Evolutionary conservation across 2,797 vertebrate genomes (phyloP), one percentile per base, ranked within the genome.

Genomic region (Rachycentron canadum): DNA sequence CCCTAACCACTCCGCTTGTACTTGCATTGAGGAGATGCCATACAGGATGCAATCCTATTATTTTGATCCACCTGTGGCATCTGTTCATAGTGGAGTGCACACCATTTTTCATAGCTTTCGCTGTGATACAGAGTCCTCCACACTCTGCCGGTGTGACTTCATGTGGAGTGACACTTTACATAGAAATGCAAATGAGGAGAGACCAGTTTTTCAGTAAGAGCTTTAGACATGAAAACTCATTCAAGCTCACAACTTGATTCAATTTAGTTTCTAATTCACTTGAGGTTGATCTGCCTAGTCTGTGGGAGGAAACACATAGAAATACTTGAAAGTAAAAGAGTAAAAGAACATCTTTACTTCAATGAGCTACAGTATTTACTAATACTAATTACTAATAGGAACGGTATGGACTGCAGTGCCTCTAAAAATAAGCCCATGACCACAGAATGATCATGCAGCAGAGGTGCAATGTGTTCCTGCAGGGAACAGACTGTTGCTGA

Each of bases 371-470:
- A 40, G 49, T 21, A 64, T 63, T 32, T 32, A 32, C 32, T 67
- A 28, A 6, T 25, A 50, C 34, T 0, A n/a, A 70, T 75, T 56
- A 47, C 13, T 65, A 38, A 47, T 26, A 79, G 74, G 16, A 76
- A 63, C 57, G 40, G 17, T 5, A 45, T 32, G 56, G 47, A 58
- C 38, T 19, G 5, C 32, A 32, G 26, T 28, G 40, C 41, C 16
- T 77, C 50, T 63, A 38, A 79, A 85, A 79, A 75, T 67, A 76
- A 19, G 61, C 58, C 53, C 25, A 56, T 59, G 53, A 78, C 40
- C 34, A 58, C 28, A 70, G 38, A 43, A 71, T 70, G 62, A 78
- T 68, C 60, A 52, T 12, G 62, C 17, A 76, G 62, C 21, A 21
- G 58, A 61, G 28, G 36, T 68, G 43, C 52, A 40, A 52, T 56